Evolutionary conservation across 2,888 invertebrate genomes (phyloP), one percentile per base, ranked within the genome.

Genomic region (Hipparchia semele): DNA sequence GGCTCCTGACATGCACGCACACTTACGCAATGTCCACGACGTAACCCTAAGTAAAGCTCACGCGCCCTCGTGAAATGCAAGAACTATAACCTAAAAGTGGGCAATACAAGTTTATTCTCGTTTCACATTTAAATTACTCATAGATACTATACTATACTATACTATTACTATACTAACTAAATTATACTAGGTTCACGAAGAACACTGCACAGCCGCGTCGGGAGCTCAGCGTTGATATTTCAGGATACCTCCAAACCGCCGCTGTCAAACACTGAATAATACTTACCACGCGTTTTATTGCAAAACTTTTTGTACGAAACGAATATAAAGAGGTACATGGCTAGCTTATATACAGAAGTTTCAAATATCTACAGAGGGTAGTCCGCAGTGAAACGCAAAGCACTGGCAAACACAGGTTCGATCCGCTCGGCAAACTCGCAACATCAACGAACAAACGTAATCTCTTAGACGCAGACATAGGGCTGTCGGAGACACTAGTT

Each of bases 341-440:
- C 45, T 61, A 61, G 51, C 23, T 61, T 71, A 71, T 54, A 67
- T 23, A 46, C 10, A 61, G 39, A n/a, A 12, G 45, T 0, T 51
- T 60, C 13, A 54, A 49, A 70, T 49, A 13, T n/a, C n/a, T 23
- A 58, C 46, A 71, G 39, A 60, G 23, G 13, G 66, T 54, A 71
- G 59, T 71, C 65, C 46, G 45, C 49, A 23, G 45, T 46, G 66
- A 39, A 33, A 72, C 72, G 56, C 51, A 65, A 67, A 62, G 58
- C 73, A 71, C 71, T 73, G 68, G 82, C 78, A 83, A 82, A 79
- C 84, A 82, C 87, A 87, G 88, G 88, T 90, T 92, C 90, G 87
- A 89, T 90, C 90, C 91, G 90, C 84, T 83, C 82, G 87, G 87
- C 89, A 90, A 90, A 86, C 83, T 84, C 80, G 81, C 84, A 80